These are phyloP conservation scores for Fabriciana adippe DNA, from an alignment of 2,888 invertebrate species.

Conservation along the genomic window DNA sequence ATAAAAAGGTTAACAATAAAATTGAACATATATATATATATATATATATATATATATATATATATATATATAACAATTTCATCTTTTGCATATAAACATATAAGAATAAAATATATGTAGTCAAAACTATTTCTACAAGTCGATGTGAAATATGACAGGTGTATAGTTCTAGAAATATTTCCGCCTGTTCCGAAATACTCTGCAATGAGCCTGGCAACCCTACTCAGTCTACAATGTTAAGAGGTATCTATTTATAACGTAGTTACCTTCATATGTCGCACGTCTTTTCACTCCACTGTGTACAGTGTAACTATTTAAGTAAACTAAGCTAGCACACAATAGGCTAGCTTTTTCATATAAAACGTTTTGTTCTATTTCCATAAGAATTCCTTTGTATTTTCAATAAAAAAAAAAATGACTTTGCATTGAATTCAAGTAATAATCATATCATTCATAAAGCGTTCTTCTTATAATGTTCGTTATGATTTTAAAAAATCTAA, in stretches of 20 bases:
- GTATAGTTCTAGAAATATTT: slow-evolving; percentile 3
- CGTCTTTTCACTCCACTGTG: slow-evolving; percentile 16
- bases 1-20: too few relatives aligned
- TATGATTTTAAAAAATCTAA: too few relatives aligned
- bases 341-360: not conserved
- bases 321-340: not conserved
- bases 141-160: slow-evolving; percentile 7
- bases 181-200: slow-evolving; percentile 10
- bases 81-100: too few relatives aligned
- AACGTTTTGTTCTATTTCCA: not conserved
- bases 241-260: slow-evolving; percentile 23
- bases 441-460: too few relatives aligned
- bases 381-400: not conserved
- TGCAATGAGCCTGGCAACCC: slow-evolving; percentile 10
- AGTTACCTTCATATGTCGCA: slow-evolving; percentile 19
- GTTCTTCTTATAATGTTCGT: too few relatives aligned
- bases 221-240: not conserved
- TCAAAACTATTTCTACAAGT: not conserved
- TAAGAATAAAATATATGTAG: not conserved
- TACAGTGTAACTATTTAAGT: slow-evolving; percentile 6
- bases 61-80: too few relatives aligned
- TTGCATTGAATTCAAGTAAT: too few relatives aligned
- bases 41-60: too few relatives aligned
- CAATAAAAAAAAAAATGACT: not conserved
- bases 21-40: too few relatives aligned